phyloP scores from a whole-genome alignment of 1,140 invertebrate species.

The Druon quercuslanigerum region DNA sequence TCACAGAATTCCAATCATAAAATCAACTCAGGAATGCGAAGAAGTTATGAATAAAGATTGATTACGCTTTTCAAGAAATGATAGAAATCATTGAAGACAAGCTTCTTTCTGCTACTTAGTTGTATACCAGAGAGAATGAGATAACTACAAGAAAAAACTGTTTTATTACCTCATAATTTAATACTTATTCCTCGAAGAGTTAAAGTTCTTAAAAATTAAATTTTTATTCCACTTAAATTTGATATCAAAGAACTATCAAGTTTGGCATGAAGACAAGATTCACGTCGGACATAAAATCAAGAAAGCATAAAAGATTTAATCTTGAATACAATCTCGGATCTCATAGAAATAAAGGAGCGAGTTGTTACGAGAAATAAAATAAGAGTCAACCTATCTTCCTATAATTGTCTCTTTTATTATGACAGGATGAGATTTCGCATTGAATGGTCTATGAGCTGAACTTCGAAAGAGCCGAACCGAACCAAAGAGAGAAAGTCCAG shows the following conservation, averaged over 20 bases:
- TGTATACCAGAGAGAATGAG: background rate
- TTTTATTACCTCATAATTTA: constrained; percentile 5
- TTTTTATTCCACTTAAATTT: constrained; percentile 28
- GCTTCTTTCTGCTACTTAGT: constrained; percentile 2
- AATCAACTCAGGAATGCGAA: background rate
- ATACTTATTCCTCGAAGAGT: constrained; percentile 19
- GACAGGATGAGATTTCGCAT: constrained; percentile 20
- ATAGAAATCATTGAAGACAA: background rate
- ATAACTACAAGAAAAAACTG: background rate
- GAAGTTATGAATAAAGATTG: too few species aligned
- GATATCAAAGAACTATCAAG: constrained; percentile 21
- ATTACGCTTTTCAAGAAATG: too few species aligned
- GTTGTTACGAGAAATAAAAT: constrained; percentile 22
- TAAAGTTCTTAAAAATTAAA: constrained; percentile 14
- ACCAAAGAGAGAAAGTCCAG: background rate
- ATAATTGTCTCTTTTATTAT: constrained; percentile 12
- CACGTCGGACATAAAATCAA: constrained; percentile 26
- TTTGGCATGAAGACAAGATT: constrained; percentile 11
- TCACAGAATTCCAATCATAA: background rate
- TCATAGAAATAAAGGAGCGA: constrained; percentile 28
- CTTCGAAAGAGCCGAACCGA: background rate
- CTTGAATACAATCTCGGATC: constrained; percentile 25
- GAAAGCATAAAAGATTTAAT: constrained; percentile 30
- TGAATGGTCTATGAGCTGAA: constrained; percentile 5
- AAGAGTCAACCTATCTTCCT: constrained; percentile 3